Evolutionary conservation across 2,888 invertebrate species (phyloP), one percentile per base, ranked within the genome.

Genomic region (Atherix ibis): DNA sequence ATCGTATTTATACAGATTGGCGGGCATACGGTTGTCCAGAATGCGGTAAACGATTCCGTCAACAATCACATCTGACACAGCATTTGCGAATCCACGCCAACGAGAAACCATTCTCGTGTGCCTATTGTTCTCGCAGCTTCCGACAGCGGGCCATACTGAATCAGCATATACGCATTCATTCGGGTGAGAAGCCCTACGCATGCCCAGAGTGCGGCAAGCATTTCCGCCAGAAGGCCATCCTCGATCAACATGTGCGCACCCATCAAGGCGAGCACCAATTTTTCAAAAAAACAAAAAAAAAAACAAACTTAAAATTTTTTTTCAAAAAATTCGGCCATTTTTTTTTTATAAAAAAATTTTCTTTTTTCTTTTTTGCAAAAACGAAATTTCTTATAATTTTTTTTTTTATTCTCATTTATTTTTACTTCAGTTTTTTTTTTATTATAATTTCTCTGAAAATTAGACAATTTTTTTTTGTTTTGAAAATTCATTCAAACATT

Each of bases 241-340:
- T 85, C 77, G 83, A 84, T 77, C 84, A 84, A 80, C 85, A 85
- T 81, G 81, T 84, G 81, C 83, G 84, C 78, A 85, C 83, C 79
- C 84, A 84, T 76, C 83, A 83, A 83, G 84, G 84, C 82, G 83
- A 84, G 83, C 83, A 79, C 73, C 73, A 71, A 71, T 71, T 61
- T 58, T 58, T 55, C 56, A 52, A 51, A 51, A 50, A 48, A 53
- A 43, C 40, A 45, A 39, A 34, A 35, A 37, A 44, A 38, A 33
- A 43, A n/a, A n/a, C n/a, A n/a, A n/a, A n/a, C n/a, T n/a, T n/a
- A n/a, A n/a, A n/a, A n/a, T n/a, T n/a, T n/a, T n/a, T n/a, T n/a
- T n/a, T n/a, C n/a, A n/a, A n/a, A n/a, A n/a, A n/a, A n/a, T n/a
- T n/a, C n/a, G n/a, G n/a, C n/a, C n/a, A n/a, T n/a, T n/a, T n/a